A percentile compares a stretch with the other conserved stretches of the same genome.
phyloP scores from a whole-genome alignment of 2,888 invertebrate species.

The Linnaemya tessellans region DNA sequence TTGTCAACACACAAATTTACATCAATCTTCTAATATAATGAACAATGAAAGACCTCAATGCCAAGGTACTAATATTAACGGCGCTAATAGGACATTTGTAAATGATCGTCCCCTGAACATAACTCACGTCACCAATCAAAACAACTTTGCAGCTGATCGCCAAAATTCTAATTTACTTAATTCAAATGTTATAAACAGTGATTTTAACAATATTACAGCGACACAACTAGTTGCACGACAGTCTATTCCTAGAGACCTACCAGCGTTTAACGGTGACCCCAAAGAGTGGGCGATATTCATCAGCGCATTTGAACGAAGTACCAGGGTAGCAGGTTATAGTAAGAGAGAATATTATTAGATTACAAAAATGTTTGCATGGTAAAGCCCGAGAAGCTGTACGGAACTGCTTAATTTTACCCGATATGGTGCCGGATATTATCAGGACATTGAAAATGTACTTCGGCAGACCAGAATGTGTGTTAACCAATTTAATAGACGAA shows the following conservation, averaged over 20 bases:
- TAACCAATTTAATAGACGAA: slow-evolving; percentile 32
- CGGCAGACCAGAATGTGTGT: slow-evolving; percentile 35
- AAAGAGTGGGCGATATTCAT: slow-evolving; percentile 39
- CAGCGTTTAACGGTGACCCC: not conserved
- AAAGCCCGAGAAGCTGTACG: slow-evolving; percentile 23
- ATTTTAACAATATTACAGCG: not conserved
- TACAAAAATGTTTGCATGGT: slow-evolving; percentile 35
- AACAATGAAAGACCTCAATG: no score
- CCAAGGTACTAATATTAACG: no score
- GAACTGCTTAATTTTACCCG: slow-evolving; percentile 13
- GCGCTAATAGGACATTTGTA: no score
- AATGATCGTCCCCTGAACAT: no score
- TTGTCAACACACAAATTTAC: no score
- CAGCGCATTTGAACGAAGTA: slow-evolving; percentile 5
- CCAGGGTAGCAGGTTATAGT: slow-evolving; percentile 14
- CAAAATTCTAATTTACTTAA: not conserved
- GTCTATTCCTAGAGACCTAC: slow-evolving; percentile 4
- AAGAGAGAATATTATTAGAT: slow-evolving; percentile 38
- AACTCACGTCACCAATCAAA: no score
- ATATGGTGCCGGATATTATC: slow-evolving; percentile 52
- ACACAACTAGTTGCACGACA: slow-evolving; percentile 3
- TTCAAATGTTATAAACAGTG: not conserved
- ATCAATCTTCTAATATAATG: no score
- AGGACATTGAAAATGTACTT: slow-evolving; percentile 43
- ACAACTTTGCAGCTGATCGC: no score